These are phyloP conservation scores for Drosophila sp. DNA, from an alignment of 1,140 invertebrate genomes.

Conservation along the genomic window DNA sequence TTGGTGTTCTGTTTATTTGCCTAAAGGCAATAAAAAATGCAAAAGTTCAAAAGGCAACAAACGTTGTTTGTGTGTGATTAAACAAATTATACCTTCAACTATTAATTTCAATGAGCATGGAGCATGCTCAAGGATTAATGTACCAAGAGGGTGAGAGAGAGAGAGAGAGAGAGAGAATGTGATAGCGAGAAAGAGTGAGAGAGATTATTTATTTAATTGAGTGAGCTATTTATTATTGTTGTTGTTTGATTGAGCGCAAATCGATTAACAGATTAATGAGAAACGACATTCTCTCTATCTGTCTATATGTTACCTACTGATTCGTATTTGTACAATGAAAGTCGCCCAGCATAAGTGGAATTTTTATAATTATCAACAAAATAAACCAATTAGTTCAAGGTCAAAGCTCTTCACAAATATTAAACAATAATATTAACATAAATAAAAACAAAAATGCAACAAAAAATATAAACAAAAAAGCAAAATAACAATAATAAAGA, in stretches of 20 bases:
- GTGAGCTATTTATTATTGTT: slow-evolving; percentile 34
- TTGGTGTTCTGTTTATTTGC: slow-evolving; percentile 20
- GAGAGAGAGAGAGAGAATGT: slow-evolving; percentile 6
- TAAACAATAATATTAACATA: slow-evolving; percentile 8
- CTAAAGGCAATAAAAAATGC: slow-evolving; percentile 23
- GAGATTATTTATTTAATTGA: slow-evolving; percentile 52
- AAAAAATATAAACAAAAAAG: slow-evolving; percentile 37
- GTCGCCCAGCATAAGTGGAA: slow-evolving; percentile 56
- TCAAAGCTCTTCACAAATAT: slow-evolving; percentile 34
- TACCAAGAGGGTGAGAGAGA: slow-evolving; percentile 15
- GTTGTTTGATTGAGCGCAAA: slow-evolving; percentile 60
- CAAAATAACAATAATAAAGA: slow-evolving; percentile 36
- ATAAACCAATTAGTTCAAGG: slow-evolving; percentile 68
- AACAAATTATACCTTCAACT: slow-evolving; percentile 60
- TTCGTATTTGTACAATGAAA: slow-evolving; percentile 30
- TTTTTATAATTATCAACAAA: slow-evolving; percentile 58
- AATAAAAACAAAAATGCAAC: slow-evolving; percentile 10
- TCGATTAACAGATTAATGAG: slow-evolving; percentile 73
- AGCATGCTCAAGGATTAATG: slow-evolving; percentile 69
- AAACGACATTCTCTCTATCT: slow-evolving; percentile 22
- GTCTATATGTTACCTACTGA: slow-evolving; percentile 31
- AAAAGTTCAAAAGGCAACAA: slow-evolving; percentile 70
- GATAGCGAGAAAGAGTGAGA: slow-evolving; percentile 3
- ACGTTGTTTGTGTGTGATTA: slow-evolving; percentile 47
- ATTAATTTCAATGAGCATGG: slow-evolving; percentile 20